phyloP scores from a whole-genome alignment of 2,113 vertebrate genomes.

The Anas platyrhynchos region DNA sequence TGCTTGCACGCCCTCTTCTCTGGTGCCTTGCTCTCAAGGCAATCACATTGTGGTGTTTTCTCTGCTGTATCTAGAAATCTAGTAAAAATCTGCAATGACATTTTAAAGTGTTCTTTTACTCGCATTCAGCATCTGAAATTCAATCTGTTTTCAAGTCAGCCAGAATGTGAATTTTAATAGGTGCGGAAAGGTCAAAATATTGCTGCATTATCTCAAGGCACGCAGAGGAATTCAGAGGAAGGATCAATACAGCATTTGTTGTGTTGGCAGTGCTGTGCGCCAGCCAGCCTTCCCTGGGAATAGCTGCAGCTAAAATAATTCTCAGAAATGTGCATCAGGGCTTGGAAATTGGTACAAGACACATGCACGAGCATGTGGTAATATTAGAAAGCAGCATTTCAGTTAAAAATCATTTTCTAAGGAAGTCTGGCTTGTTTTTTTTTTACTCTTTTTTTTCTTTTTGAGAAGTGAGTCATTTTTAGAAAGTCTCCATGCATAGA shows the following conservation, averaged over 20 bases:
- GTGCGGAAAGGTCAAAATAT: background rate
- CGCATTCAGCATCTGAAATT: background rate
- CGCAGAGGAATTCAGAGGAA: background rate
- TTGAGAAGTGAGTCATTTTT: background rate
- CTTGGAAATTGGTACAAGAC: background rate
- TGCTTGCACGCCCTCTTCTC: background rate
- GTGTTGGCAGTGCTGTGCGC: fast-evolving
- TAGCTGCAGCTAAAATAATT: background rate
- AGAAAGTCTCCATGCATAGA: background rate
- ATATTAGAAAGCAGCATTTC: background rate
- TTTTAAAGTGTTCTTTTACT: background rate
- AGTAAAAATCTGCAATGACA: fast-evolving
- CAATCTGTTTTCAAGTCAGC: background rate
- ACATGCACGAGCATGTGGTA: background rate
- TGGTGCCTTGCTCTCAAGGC: background rate
- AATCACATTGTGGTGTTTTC: fast-evolving
- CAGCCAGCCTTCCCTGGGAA: background rate
- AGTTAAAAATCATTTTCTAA: background rate
- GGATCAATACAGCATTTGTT: fast-evolving
- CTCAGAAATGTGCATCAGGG: background rate
- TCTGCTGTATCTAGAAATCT: background rate
- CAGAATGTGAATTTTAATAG: background rate
- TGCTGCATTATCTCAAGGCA: background rate
- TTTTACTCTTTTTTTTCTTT: background rate
- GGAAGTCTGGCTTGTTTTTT: background rate